These are phyloP conservation scores for Rhipidura dahli DNA, from an alignment of 2,113 vertebrate genomes.

Conservation along the genomic window DNA sequence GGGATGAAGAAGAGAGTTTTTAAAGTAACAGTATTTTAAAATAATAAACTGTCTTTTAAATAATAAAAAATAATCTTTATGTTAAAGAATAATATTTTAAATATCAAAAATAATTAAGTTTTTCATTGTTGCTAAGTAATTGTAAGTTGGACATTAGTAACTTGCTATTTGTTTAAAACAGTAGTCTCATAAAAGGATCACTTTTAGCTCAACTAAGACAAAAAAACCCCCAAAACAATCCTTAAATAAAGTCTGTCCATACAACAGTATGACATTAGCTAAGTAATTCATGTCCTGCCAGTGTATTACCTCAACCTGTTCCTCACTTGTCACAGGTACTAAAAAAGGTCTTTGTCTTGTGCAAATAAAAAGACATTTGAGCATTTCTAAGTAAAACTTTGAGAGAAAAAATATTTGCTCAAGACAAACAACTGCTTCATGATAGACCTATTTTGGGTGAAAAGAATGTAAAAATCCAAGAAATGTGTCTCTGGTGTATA, in stretches of 20 bases:
- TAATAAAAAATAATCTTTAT: background rate
- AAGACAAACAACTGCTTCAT: conserved; percentile 50
- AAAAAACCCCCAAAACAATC: background rate
- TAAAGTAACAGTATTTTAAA: background rate
- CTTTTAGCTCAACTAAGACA: background rate
- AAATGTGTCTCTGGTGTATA: conserved; percentile 38
- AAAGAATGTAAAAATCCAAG: conserved; percentile 50
- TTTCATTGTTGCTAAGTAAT: background rate
- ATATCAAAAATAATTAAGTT: background rate
- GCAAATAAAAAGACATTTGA: conserved; percentile 46
- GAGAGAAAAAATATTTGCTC: conserved; percentile 52
- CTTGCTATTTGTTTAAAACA: background rate
- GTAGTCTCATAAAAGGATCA: background rate
- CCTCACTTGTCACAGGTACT: background rate
- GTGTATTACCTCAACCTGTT: background rate
- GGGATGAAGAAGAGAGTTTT: background rate
- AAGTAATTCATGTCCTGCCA: conserved; percentile 2
- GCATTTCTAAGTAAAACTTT: conserved; percentile 16
- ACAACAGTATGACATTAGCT: background rate
- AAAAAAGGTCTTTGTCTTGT: conserved; percentile 29
- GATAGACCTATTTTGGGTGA: background rate
- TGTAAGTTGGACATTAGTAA: background rate
- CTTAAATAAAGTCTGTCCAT: background rate
- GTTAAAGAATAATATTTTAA: background rate
- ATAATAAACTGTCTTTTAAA: background rate